These are phyloP conservation scores for Dasysyrphus tricinctus DNA, from an alignment of 2,888 invertebrate genomes.

Conservation along the genomic window DNA sequence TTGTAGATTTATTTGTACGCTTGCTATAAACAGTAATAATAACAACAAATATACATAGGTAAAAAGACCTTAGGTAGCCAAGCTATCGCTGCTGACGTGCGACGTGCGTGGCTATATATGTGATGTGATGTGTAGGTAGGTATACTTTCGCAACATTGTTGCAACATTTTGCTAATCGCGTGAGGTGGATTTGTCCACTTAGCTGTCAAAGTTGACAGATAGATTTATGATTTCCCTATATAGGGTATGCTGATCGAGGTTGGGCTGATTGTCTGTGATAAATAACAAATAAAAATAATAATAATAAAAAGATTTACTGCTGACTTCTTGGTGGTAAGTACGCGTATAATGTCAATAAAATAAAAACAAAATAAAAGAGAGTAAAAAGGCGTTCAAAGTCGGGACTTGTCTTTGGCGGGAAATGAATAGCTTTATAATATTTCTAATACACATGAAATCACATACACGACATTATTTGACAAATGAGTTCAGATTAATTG, in stretches of 20 bases:
- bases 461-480: slow-evolving; percentile 15
- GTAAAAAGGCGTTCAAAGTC: slow-evolving; percentile 36
- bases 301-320: slow-evolving; percentile 24
- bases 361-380: slow-evolving; percentile 19
- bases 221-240: slow-evolving; percentile 70
- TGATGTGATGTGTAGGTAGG: not conserved
- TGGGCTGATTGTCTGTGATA: slow-evolving; percentile 26
- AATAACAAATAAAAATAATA: not conserved
- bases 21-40: not conserved
- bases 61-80: not conserved
- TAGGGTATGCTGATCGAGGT: slow-evolving; percentile 51
- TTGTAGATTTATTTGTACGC: not conserved
- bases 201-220: slow-evolving; percentile 66
- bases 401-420: slow-evolving; percentile 16
- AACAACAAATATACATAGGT: not conserved
- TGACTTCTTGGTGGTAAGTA: slow-evolving; percentile 27
- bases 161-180: slow-evolving; percentile 50
- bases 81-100: not conserved
- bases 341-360: not conserved
- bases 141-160: slow-evolving; percentile 45
- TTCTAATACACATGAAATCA: not conserved
- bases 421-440: not conserved
- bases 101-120: slow-evolving; percentile 6
- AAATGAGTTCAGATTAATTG: slow-evolving; percentile 43
- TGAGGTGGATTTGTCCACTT: slow-evolving; percentile 63